These are phyloP conservation scores for Clitarchus hookeri DNA, from an alignment of 2,888 invertebrate genomes.

Conservation along the genomic window DNA sequence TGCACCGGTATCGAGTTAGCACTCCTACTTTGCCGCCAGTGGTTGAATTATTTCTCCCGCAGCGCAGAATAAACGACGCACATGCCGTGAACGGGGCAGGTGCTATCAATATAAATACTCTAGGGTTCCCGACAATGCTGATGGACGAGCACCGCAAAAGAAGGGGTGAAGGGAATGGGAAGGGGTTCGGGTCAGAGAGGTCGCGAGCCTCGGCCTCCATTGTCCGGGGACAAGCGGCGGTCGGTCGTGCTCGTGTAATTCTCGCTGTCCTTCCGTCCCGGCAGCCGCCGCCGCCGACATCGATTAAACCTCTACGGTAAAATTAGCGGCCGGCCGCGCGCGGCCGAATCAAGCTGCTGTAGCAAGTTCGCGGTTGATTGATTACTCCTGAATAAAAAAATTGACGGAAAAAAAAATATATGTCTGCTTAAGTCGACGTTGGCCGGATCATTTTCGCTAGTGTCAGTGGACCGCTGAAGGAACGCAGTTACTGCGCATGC, in stretches of 20 bases:
- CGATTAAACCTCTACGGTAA: background rate
- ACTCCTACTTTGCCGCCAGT: background rate
- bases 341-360: too few species aligned
- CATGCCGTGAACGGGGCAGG: background rate
- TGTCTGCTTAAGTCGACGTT: too few species aligned
- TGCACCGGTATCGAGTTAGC: background rate
- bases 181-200: background rate
- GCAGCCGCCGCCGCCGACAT: background rate
- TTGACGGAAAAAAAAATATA: too few species aligned
- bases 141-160: background rate
- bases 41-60: background rate
- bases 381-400: too few species aligned
- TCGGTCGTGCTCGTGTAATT: background rate
- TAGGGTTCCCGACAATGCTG: background rate
- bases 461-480: too few species aligned
- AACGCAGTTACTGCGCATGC: too few species aligned
- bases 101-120: conserved; percentile 14
- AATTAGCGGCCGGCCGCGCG: background rate
- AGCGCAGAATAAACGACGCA: background rate
- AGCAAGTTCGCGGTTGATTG: too few species aligned
- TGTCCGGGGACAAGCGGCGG: conserved; percentile 1
- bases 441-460: too few species aligned
- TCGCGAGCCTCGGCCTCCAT: background rate
- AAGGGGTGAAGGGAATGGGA: background rate
- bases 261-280: background rate